A percentile compares a stretch with the other conserved stretches of the same genome.
phyloP scores from a whole-genome alignment of 1,140 invertebrate species.

The Physella acuta region DNA sequence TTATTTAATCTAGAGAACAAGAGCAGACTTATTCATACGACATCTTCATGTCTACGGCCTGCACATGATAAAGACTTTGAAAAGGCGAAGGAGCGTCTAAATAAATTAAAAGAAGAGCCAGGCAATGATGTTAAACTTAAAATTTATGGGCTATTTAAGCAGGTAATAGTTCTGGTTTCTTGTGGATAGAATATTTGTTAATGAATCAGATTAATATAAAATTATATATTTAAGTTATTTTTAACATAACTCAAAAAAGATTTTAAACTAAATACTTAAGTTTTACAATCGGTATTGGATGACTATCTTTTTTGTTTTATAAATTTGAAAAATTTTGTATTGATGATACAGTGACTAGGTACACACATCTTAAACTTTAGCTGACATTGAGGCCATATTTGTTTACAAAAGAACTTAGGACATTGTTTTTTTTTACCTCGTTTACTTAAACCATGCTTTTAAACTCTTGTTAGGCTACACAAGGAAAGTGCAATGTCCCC shows the following conservation, averaged over 20 bases:
- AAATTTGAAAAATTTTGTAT: too few relatives aligned
- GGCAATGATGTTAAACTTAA: constrained; percentile 66
- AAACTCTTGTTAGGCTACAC: constrained; percentile 60
- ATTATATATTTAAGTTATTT: too few relatives aligned
- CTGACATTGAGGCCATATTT: neutral
- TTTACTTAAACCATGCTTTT: neutral
- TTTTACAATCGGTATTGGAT: too few relatives aligned
- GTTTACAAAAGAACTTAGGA: neutral
- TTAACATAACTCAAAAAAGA: neutral
- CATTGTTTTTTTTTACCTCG: neutral
- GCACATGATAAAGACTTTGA: constrained; percentile 56
- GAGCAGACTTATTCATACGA: too few relatives aligned
- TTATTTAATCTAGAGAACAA: too few relatives aligned
- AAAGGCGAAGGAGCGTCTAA: constrained; percentile 59
- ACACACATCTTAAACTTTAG: neutral
- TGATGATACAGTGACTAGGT: neutral
- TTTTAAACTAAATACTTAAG: neutral
- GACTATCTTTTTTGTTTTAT: too few relatives aligned
- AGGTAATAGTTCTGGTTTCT: constrained; percentile 49
- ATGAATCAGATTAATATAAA: neutral
- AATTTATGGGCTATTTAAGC: constrained; percentile 68
- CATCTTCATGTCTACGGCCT: too few relatives aligned
- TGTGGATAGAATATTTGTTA: neutral
- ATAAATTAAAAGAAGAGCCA: constrained; percentile 60
- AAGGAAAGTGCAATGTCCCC: constrained; percentile 62